Conservation (phyloP, 1,140 invertebrate genomes). For the Diorhabda carinulata region DNA sequence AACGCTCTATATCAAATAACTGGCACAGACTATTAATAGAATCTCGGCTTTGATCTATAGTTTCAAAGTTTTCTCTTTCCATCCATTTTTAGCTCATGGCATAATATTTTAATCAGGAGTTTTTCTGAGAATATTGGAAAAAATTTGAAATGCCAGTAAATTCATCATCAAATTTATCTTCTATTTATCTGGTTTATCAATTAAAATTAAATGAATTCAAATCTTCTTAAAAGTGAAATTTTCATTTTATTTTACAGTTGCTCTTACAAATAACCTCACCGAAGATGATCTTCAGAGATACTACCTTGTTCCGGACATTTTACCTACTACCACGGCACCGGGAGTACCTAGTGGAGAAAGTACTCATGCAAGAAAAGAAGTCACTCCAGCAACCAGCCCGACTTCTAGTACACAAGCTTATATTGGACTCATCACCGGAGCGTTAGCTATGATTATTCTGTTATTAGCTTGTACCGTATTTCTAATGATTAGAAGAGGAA, state of each 20-base stretch:
- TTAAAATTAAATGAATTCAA: too few relatives aligned
- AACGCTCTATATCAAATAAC: too few relatives aligned
- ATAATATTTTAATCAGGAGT: too few relatives aligned
- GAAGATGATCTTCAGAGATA: slow-evolving; percentile 49
- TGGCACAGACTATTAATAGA: too few relatives aligned
- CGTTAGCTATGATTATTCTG: slow-evolving; percentile 67
- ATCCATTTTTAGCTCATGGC: too few relatives aligned
- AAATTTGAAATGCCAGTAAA: too few relatives aligned
- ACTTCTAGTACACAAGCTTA: slow-evolving; percentile 64
- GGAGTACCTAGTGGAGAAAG: slow-evolving; percentile 37
- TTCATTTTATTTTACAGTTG: slow-evolving; percentile 38
- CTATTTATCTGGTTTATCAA: too few relatives aligned
- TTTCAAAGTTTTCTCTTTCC: too few relatives aligned
- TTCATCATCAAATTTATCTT: too few relatives aligned
- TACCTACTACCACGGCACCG: slow-evolving; percentile 40
- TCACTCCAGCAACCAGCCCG: slow-evolving; percentile 62
- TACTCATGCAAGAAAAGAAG: slow-evolving; percentile 48
- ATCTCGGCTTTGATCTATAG: too few relatives aligned
- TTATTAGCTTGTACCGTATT: slow-evolving; percentile 65
- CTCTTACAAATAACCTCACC: slow-evolving; percentile 49
- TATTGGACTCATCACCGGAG: slow-evolving; percentile 76
- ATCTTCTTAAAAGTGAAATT: too few relatives aligned
- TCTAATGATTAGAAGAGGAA: slow-evolving; percentile 66
- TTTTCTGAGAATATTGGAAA: too few relatives aligned
- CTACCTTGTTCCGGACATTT: slow-evolving; percentile 43